phyloP scores from a whole-genome alignment of 2,888 invertebrate genomes.

The Gisinianus flammeolus region DNA sequence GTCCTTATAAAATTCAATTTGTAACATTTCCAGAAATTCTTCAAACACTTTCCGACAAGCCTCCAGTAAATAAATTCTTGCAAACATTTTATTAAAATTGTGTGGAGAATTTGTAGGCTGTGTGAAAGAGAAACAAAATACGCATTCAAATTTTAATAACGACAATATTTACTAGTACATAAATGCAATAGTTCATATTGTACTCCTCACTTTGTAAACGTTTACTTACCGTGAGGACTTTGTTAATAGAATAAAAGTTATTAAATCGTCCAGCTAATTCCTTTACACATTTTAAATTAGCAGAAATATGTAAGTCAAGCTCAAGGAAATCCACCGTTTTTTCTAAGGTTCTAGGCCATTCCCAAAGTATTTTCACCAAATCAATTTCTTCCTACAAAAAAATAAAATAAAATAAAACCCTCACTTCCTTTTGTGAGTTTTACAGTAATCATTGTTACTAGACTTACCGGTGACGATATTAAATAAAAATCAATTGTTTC shows the following conservation, averaged over 20 bases:
- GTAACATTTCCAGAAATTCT: constrained; percentile 43
- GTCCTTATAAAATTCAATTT: constrained; percentile 16
- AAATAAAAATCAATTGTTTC: constrained; percentile 9
- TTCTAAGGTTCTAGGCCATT: constrained; percentile 49
- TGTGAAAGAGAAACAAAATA: not conserved
- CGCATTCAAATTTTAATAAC: not conserved
- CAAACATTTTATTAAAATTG: constrained; percentile 46
- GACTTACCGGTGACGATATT: constrained; percentile 8
- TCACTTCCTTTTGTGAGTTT: not conserved
- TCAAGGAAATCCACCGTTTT: constrained; percentile 36
- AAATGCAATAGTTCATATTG: not conserved
- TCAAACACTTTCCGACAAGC: constrained; percentile 42
- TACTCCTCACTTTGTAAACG: not conserved
- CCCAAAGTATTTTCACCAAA: constrained; percentile 40
- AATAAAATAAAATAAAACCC: not conserved
- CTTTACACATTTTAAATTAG: constrained; percentile 37
- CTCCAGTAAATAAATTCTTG: constrained; percentile 46
- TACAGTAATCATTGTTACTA: not conserved
- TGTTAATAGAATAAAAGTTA: constrained; percentile 42
- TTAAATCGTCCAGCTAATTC: constrained; percentile 45
- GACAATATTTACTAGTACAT: not conserved
- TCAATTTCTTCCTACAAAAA: constrained; percentile 45
- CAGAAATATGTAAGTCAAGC: constrained; percentile 18
- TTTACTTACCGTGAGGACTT: constrained; percentile 46
- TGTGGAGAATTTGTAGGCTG: constrained; percentile 43